Evolutionary conservation across 1,140 invertebrate genomes (phyloP), one percentile per base, ranked within the genome.

Genomic region (Drosophila tsacasi): DNA sequence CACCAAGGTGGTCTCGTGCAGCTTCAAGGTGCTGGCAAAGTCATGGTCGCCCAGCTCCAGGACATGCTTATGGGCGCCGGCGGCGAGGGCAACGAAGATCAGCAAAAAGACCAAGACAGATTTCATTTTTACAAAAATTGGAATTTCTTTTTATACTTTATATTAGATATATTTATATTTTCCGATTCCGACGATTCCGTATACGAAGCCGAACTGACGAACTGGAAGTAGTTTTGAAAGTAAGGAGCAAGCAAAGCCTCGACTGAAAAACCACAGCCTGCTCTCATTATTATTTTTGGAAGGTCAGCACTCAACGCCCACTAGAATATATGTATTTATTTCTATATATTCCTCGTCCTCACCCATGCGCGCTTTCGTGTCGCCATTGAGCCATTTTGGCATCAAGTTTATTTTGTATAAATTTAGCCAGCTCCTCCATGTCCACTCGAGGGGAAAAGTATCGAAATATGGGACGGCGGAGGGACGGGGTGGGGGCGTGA

Each of bases 1-100:
- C 83, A 99, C 97, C 85, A 99, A 95, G 71, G 96, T 96, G 58
- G 98, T 97, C 75, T 99, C 98, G 94, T 97, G 95, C 91, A 97
- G 95, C 49, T 94, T 94, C 74, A 99, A 92, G 93, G 95, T 95
- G 54, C 94, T 94, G 27, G 94, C 94, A 93, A 99, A 99, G 93
- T 98, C 96, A 23, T 94, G 94, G 92, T 99, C 98, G 8, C 95
- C 95, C 61, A 98, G 95, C 39, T 98, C 98, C 52, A 99, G 84
- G 17, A 99, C 98, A 94, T 98, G 97, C 30, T 77, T 55, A 37
- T 85, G 85, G n/a, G 79, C 79, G 21, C 62, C 89, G 65, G 39
- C 44, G 12, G 60, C 62, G 10, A 52, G 19, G 32, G 87, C 87
- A 6, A 92, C 46, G 6, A 67, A 62, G 13, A 49, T 60, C 17